Evolutionary conservation across 1,140 invertebrate species (phyloP).

Genomic region (Bactericera cockerelli): DNA sequence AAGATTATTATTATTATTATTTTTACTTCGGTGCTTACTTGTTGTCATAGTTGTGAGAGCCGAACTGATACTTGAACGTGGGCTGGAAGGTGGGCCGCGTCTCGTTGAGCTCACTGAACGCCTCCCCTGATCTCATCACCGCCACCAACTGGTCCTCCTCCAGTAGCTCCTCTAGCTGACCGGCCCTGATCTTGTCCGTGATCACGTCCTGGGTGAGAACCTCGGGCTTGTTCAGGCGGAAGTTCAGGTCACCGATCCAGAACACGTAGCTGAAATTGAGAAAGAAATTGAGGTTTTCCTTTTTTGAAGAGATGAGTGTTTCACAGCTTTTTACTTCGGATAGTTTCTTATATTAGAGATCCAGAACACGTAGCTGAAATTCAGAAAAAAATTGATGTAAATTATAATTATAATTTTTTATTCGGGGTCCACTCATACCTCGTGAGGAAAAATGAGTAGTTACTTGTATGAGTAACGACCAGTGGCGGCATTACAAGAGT

Average conservation of each 20-base stretch:
- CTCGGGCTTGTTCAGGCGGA: constrained; percentile 48
- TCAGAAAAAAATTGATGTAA: too few relatives aligned
- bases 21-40: constrained; percentile 52
- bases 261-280: constrained; percentile 63
- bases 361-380: too few relatives aligned
- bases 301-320: too few relatives aligned
- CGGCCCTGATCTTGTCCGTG: constrained; percentile 40
- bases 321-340: too few relatives aligned
- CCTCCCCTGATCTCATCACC: constrained; percentile 50
- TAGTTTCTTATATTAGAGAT: too few relatives aligned
- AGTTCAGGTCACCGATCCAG: constrained; percentile 91
- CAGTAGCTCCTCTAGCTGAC: constrained; percentile 44
- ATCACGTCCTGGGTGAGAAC: constrained; percentile 47
- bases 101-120: constrained; percentile 67
- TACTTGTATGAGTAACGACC: too few relatives aligned
- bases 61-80: constrained; percentile 70
- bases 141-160: constrained; percentile 53
- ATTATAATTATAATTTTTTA: too few relatives aligned
- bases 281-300: background rate
- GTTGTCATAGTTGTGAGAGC: constrained; percentile 55
- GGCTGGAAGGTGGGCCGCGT: constrained; percentile 61
- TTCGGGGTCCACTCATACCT: too few relatives aligned
- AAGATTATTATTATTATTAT: too few relatives aligned
- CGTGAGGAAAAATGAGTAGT: too few relatives aligned
- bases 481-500: too few relatives aligned